A percentile compares a stretch with the other conserved stretches of the same genome.
phyloP scores from a whole-genome alignment of 2,797 vertebrate species.

The Mormyrus hasselquistii region DNA sequence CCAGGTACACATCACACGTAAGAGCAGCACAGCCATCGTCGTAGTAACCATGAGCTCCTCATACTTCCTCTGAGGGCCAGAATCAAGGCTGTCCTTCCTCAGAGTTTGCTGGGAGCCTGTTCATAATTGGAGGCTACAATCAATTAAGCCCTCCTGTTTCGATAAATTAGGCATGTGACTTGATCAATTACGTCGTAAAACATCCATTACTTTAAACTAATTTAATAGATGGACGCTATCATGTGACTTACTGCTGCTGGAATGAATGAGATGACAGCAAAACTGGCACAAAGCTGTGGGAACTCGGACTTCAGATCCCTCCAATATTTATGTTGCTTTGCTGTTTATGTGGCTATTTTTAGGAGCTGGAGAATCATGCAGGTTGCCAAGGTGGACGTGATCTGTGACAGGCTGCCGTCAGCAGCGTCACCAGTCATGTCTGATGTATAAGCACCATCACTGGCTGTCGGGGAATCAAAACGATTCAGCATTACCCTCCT shows the following conservation, averaged over 20 bases:
- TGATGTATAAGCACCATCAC: not conserved
- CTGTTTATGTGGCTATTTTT: not conserved
- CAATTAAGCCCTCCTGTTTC: constrained; percentile 30
- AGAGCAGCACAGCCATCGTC: not conserved
- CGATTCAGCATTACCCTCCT: not conserved
- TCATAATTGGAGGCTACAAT: constrained; percentile 24
- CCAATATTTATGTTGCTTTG: not conserved
- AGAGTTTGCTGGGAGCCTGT: constrained; percentile 11
- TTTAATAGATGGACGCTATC: constrained; percentile 25
- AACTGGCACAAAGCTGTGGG: constrained; percentile 13
- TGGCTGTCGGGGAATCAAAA: not conserved
- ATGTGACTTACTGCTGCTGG: constrained; percentile 17
- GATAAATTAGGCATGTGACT: constrained; percentile 36
- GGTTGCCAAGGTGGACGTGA: not conserved
- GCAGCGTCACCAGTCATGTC: not conserved
- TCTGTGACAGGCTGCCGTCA: not conserved
- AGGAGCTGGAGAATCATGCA: not conserved
- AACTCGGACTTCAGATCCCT: not conserved
- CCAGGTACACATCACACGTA: not conserved
- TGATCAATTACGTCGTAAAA: constrained; percentile 32
- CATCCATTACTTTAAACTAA: constrained; percentile 32
- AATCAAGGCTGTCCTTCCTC: not conserved
- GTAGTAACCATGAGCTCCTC: not conserved
- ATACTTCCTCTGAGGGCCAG: constrained; percentile 43
- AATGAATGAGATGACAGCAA: constrained; percentile 5